These are phyloP conservation scores for Pogonocherus hispidulus DNA, from an alignment of 2,888 invertebrate genomes.

Conservation along the genomic window DNA sequence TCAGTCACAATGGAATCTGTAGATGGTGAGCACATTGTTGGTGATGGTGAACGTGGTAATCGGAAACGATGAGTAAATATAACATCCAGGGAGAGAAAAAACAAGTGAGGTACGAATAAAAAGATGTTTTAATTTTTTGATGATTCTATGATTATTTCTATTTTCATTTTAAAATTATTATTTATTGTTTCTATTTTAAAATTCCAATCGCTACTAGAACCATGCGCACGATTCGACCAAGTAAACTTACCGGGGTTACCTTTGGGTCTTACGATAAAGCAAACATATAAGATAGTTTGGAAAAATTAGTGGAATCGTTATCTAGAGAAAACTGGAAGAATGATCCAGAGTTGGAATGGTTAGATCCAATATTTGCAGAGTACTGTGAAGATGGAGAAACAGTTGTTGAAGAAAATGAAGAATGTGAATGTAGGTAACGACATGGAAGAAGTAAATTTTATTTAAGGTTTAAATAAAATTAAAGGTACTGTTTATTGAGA, in stretches of 20 bases:
- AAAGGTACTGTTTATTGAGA: constrained; percentile 22
- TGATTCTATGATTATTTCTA: neutral
- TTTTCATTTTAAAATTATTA: neutral
- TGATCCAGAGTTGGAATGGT: constrained; percentile 28
- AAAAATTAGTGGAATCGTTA: too few relatives aligned
- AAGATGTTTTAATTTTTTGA: neutral
- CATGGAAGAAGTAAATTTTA: constrained; percentile 26
- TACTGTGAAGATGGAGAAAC: constrained; percentile 23
- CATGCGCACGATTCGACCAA: constrained; percentile 9
- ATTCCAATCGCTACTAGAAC: neutral
- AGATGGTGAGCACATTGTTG: constrained; percentile 24
- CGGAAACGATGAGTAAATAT: constrained; percentile 17
- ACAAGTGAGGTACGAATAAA: constrained; percentile 33
- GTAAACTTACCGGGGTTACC: constrained; percentile 13
- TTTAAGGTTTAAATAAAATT: constrained; percentile 27
- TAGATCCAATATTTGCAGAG: constrained; percentile 21
- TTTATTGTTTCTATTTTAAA: neutral
- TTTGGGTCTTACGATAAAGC: constrained; percentile 23
- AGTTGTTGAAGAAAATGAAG: constrained; percentile 21
- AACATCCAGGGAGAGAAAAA: constrained; percentile 29
- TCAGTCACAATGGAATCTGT: constrained; percentile 19
- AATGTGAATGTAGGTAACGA: constrained; percentile 2
- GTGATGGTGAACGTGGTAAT: constrained; percentile 29
- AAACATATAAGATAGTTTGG: constrained; percentile 8
- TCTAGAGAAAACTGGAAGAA: constrained; percentile 20